Percentiles rank a stretch among this genome's conserved stretches.
Conservation (phyloP, 2,797 vertebrate species). For the Graptemys geographica region DNA sequence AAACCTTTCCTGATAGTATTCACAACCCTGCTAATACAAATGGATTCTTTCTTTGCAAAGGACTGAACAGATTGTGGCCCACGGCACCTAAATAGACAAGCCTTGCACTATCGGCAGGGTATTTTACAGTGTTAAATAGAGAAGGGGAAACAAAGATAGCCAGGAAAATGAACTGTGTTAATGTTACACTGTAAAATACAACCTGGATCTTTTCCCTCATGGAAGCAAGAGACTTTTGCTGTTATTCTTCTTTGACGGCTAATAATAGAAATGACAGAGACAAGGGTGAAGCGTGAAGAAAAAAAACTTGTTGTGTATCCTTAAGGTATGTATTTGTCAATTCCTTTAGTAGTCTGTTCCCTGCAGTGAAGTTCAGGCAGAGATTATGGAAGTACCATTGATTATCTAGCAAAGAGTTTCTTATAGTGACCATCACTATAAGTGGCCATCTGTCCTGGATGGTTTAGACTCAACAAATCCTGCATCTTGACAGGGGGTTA, state of each 20-base stretch:
- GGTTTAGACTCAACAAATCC: no score
- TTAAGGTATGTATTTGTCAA: background rate
- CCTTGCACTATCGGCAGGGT: accelerated
- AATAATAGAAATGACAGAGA: background rate
- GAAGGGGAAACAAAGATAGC: background rate
- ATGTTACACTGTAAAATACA: background rate
- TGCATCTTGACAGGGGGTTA: no score
- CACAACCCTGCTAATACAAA: background rate
- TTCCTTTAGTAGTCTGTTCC: background rate
- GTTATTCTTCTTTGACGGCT: background rate
- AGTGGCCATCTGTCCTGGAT: no score
- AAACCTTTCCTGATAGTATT: background rate
- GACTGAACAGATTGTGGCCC: accelerated
- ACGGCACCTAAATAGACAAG: background rate
- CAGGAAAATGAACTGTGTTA: background rate
- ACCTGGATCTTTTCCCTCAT: accelerated
- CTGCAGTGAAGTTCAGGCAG: background rate
- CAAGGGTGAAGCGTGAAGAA: background rate
- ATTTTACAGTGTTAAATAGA: background rate
- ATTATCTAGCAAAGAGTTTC: background rate
- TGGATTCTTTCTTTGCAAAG: background rate
- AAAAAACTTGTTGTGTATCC: background rate
- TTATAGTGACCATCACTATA: accelerated
- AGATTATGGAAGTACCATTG: background rate
- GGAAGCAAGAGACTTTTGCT: background rate